phyloP scores from a whole-genome alignment of 2,888 invertebrate genomes.

The Stictocephala bisonia region DNA sequence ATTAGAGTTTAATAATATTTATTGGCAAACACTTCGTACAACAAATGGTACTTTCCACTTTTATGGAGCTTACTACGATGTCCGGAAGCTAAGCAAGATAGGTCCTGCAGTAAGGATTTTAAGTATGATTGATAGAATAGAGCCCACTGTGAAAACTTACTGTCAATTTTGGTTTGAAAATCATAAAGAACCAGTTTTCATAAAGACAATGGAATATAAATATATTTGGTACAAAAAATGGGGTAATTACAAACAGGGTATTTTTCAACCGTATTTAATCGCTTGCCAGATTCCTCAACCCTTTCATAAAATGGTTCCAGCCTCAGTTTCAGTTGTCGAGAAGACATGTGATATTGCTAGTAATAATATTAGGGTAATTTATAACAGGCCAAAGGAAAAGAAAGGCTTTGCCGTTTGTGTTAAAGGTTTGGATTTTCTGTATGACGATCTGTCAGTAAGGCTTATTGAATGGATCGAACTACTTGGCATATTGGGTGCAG shows the following conservation, averaged over 20 bases:
- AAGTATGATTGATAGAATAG: slow-evolving; percentile 90
- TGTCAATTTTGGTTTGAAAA: slow-evolving; percentile 93
- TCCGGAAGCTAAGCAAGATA: slow-evolving; percentile 78
- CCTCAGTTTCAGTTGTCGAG: slow-evolving; percentile 88
- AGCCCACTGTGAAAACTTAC: slow-evolving; percentile 83
- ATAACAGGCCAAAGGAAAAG: slow-evolving; percentile 77
- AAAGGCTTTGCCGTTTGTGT: slow-evolving; percentile 93
- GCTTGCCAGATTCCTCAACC: slow-evolving; percentile 87
- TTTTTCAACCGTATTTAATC: slow-evolving; percentile 90
- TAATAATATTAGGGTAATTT: slow-evolving; percentile 85
- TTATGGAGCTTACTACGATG: slow-evolving; percentile 91
- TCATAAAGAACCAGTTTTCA: slow-evolving; percentile 82
- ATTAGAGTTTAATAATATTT: slow-evolving; percentile 91
- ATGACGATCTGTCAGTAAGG: slow-evolving; percentile 89
- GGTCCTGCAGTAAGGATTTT: slow-evolving; percentile 87
- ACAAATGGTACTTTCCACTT: slow-evolving; percentile 86
- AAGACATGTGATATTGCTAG: slow-evolving; percentile 86
- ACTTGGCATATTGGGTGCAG: slow-evolving; percentile 85
- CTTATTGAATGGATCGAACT: slow-evolving; percentile 96
- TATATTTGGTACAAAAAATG: slow-evolving; percentile 95
- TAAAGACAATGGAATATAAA: slow-evolving; percentile 88
- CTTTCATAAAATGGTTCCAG: slow-evolving; percentile 77
- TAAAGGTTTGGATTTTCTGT: slow-evolving; percentile 92
- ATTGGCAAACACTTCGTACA: slow-evolving; percentile 89
- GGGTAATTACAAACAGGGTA: slow-evolving; percentile 93